Conservation (phyloP, 2,113 vertebrate species). For the Triplophysa siluroides region DNA sequence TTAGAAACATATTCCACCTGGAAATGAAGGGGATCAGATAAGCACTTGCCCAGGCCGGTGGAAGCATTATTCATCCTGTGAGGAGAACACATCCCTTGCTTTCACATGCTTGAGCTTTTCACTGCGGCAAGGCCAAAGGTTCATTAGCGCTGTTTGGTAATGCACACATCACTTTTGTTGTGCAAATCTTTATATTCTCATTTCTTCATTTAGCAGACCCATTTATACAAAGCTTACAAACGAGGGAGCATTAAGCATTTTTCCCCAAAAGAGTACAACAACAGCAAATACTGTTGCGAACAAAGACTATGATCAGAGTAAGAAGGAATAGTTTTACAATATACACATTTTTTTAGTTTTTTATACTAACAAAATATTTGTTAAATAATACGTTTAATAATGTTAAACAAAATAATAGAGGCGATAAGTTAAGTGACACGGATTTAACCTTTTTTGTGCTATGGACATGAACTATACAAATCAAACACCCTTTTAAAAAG, state of each 20-base stretch:
- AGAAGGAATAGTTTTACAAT: no score
- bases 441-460: not conserved
- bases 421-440: no score
- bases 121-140: slow-evolving; percentile 31
- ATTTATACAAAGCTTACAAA: no score
- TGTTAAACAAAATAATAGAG: no score
- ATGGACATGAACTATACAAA: not conserved
- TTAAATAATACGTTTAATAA: fast-evolving
- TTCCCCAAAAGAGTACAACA: no score
- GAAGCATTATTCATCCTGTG: slow-evolving; percentile 48
- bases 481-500: not conserved
- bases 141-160: slow-evolving; percentile 14
- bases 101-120: slow-evolving; percentile 37
- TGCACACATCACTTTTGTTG: not conserved
- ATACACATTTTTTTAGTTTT: no score
- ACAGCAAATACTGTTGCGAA: no score
- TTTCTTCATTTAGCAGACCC: no score
- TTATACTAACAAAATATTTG: no score
- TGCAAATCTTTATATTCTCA: no score
- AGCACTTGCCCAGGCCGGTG: slow-evolving; percentile 34
- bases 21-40: slow-evolving; percentile 57
- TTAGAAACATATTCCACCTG: slow-evolving; percentile 52
- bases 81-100: slow-evolving; percentile 27
- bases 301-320: no score
- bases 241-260: no score